Percentiles rank a stretch among this genome's conserved stretches.
These are phyloP conservation scores for Leucophora obtusa DNA, from an alignment of 2,888 invertebrate genomes.

Conservation along the genomic window DNA sequence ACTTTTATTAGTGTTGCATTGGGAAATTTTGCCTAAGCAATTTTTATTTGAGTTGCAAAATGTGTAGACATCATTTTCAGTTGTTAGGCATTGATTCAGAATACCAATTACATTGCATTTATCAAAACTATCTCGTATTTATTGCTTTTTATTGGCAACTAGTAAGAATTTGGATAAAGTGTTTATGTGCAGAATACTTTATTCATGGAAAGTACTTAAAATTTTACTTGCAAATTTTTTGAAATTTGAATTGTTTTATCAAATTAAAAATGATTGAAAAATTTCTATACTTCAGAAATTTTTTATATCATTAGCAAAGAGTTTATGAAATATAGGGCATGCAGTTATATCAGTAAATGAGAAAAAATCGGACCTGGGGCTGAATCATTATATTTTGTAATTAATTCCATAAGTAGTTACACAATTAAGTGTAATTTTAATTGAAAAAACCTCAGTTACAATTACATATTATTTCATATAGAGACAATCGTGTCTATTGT, in stretches of 20 bases:
- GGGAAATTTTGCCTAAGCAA: conserved; percentile 23
- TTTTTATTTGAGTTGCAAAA: conserved; percentile 16
- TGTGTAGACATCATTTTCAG: conserved; percentile 27
- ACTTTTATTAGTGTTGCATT: conserved; percentile 8
- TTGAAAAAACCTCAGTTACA: too few relatives aligned
- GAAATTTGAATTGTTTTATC: background rate
- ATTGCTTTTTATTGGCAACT: background rate
- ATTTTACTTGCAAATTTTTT: background rate
- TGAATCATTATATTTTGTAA: too few relatives aligned
- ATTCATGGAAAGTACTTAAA: conserved; percentile 11
- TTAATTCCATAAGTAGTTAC: too few relatives aligned
- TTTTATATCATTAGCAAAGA: too few relatives aligned
- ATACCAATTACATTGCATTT: conserved; percentile 30
- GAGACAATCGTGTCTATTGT: too few relatives aligned
- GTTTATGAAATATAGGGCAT: too few relatives aligned
- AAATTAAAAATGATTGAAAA: background rate
- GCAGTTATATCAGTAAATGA: too few relatives aligned
- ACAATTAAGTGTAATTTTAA: too few relatives aligned
- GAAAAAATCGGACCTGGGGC: too few relatives aligned
- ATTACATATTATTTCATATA: too few relatives aligned
- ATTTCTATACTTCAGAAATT: background rate
- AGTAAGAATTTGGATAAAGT: background rate
- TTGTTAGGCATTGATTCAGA: conserved; percentile 34
- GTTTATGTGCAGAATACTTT: conserved; percentile 32
- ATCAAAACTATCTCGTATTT: conserved; percentile 7